phyloP scores from a whole-genome alignment of 1,140 invertebrate genomes.

The Macrostomum lignano region DNA sequence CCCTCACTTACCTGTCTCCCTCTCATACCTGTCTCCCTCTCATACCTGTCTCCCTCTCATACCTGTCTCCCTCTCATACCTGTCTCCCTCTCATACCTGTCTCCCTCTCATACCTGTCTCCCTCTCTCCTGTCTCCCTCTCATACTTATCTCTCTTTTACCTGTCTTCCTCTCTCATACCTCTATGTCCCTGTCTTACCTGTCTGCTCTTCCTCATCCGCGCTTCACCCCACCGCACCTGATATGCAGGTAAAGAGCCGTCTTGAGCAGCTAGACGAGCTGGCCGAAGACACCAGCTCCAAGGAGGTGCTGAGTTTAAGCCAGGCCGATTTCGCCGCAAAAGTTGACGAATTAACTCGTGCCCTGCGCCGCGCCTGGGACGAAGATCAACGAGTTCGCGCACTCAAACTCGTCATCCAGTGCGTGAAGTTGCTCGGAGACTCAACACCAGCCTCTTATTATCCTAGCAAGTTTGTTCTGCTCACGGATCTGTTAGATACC shows the following conservation, averaged over 20 bases:
- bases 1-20: no score
- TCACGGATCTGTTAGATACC: slow-evolving; percentile 73
- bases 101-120: no score
- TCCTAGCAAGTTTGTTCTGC: slow-evolving; percentile 81
- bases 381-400: slow-evolving; percentile 72
- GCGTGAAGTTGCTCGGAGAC: slow-evolving; percentile 62
- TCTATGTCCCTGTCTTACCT: no score
- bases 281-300: slow-evolving; percentile 34
- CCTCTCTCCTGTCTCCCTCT: no score
- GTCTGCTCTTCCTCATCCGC: no score
- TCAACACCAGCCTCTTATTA: slow-evolving; percentile 66
- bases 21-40: no score
- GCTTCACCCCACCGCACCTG: slow-evolving; percentile 34
- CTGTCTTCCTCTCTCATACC: no score
- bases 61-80: no score
- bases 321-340: slow-evolving; percentile 63
- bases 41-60: no score
- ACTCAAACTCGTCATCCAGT: slow-evolving; percentile 76
- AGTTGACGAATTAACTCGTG: slow-evolving; percentile 61
- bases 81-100: no score
- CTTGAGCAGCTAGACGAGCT: slow-evolving; percentile 74
- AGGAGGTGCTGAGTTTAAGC: slow-evolving; percentile 47
- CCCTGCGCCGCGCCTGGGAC: slow-evolving; percentile 60
- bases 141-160: no score
- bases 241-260: slow-evolving; percentile 60